Conservation (phyloP, 2,888 invertebrate genomes). For the Leptinotarsa peninsularis region DNA sequence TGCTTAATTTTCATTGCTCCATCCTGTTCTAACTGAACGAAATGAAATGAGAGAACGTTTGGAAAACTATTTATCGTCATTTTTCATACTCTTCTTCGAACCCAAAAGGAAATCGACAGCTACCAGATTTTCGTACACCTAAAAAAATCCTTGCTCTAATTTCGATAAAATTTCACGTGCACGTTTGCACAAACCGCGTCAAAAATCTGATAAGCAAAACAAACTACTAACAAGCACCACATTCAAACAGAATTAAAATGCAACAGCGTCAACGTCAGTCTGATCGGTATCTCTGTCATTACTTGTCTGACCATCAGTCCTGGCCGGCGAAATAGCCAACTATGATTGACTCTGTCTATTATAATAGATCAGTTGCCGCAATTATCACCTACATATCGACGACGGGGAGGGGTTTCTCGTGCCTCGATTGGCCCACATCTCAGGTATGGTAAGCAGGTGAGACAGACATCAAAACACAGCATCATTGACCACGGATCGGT, state of each 20-base stretch:
- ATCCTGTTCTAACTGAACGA: no score
- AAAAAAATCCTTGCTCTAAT: constrained; percentile 13
- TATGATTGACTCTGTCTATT: constrained; percentile 26
- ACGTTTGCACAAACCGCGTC: constrained; percentile 35
- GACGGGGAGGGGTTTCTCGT: constrained; percentile 50
- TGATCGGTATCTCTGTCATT: constrained; percentile 30
- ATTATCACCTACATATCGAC: constrained; percentile 56
- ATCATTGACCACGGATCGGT: constrained; percentile 59
- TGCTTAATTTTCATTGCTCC: no score
- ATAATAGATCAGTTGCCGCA: constrained; percentile 46
- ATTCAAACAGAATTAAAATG: constrained; percentile 36
- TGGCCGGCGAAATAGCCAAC: constrained; percentile 13
- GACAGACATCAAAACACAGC: constrained; percentile 57
- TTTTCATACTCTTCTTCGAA: background rate
- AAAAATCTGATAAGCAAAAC: constrained; percentile 42
- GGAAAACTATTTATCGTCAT: background rate
- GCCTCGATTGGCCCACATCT: constrained; percentile 54
- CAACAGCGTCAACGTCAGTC: constrained; percentile 34
- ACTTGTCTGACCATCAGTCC: constrained; percentile 17
- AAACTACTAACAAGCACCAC: constrained; percentile 43
- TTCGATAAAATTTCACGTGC: constrained; percentile 35
- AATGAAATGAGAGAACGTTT: no score
- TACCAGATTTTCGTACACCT: background rate
- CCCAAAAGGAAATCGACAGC: background rate
- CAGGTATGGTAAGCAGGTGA: constrained; percentile 61